Base-by-base conservation (phyloP, 2,113 vertebrate species). In the Colistium nudipinnis region DNA sequence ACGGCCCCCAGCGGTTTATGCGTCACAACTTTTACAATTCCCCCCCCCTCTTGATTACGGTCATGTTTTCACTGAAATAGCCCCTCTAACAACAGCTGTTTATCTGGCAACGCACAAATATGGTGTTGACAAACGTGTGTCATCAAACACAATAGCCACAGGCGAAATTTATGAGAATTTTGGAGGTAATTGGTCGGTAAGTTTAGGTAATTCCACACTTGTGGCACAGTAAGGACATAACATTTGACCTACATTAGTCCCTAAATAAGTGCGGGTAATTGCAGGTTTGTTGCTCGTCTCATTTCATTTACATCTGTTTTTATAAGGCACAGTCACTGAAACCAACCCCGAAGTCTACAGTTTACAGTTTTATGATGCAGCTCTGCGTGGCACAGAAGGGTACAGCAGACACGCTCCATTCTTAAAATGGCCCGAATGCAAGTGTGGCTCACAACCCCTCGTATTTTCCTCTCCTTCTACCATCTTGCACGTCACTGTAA, bases 401-500 rank as follows among this genome's bases (percentile, higher is more conserved):
- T 65, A 52, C 59, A 74, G 62, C 31, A 74, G 10, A 59, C 13
- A 51, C 6, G 45, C 52, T 51, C 30, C 38, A 52, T 61, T 76
- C 39, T 79, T 72, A 56, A 80, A 62, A 62, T 33, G 27, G 48
- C 25, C 48, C 77, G 48, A 72, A 74, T 49, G 31, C 4, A 64
- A 72, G 66, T 54, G 51, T 71, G 52, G 53, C 52, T 61, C 52
- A 65, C 43, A 81, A 64, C 31, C 62, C 68, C 62, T 22, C 60
- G 70, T 82, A 77, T 74, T 70, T 78, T 49, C 28, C 49, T 76
- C 62, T 74, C 47, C 35, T 39, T 70, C 73, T 39, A 66, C 68
- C 74, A 77, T 70, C 35, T 66, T 84, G 63, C 66, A 59, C 76
- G 77, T 82, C 70, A 79, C 68, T 69, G 49, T 62, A 71, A 71